A percentile compares a stretch with the other conserved stretches of the same genome.
Evolutionary conservation across 2,888 invertebrate species (phyloP).

Genomic region (Himalopsyche anomala): DNA sequence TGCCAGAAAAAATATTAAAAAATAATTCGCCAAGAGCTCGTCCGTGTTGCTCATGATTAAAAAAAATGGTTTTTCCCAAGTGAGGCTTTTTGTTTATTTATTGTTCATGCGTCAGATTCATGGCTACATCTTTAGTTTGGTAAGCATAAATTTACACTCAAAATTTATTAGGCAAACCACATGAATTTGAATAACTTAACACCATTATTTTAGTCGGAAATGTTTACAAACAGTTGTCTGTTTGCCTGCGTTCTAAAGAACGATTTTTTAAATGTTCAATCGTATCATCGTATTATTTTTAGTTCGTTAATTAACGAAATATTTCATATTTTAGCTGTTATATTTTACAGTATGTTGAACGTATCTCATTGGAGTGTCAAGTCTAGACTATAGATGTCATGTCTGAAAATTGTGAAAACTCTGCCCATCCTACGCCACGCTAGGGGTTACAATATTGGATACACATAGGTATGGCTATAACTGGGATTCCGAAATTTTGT

Average conservation of each 20-base stretch:
- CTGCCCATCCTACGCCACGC: too few relatives aligned
- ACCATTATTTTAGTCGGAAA: neutral
- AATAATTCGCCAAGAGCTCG: too few relatives aligned
- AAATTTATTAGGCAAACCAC: neutral
- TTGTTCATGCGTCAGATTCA: conserved; percentile 5
- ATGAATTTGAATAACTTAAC: neutral
- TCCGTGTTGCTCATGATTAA: too few relatives aligned
- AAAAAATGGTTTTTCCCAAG: neutral
- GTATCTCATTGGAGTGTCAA: too few relatives aligned
- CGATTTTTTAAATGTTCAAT: neutral
- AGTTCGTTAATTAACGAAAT: neutral
- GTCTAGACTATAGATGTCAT: too few relatives aligned
- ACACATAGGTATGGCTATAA: too few relatives aligned
- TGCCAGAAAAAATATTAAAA: too few relatives aligned
- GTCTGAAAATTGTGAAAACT: too few relatives aligned
- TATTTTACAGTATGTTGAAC: too few relatives aligned
- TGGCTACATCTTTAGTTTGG: neutral
- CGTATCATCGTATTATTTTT: neutral
- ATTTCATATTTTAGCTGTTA: too few relatives aligned
- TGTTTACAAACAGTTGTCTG: neutral
- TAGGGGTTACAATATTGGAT: too few relatives aligned
- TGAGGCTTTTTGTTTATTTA: neutral
- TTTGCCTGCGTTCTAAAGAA: neutral
- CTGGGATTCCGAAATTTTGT: too few relatives aligned
- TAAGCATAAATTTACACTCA: neutral